Evolutionary conservation across 2,888 invertebrate species (phyloP).

Genomic region (Latheticus oryzae): DNA sequence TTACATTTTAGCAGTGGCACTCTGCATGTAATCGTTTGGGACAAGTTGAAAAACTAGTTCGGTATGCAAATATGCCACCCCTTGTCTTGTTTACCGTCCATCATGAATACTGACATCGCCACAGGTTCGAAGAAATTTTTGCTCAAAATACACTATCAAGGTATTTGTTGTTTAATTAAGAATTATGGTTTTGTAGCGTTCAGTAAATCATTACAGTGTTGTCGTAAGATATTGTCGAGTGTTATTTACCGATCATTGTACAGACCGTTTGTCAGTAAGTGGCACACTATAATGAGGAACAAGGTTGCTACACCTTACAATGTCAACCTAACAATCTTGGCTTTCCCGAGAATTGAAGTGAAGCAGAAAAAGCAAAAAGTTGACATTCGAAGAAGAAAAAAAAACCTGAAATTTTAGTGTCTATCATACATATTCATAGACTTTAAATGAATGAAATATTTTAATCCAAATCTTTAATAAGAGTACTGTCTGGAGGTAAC

Average conservation of each 20-base stretch:
- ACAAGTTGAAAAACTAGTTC: slow-evolving; percentile 14
- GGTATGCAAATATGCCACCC: slow-evolving; percentile 22
- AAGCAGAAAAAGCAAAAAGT: neutral
- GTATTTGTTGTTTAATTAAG: slow-evolving; percentile 16
- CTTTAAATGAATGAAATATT: too few species aligned
- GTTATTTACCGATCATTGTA: slow-evolving; percentile 1
- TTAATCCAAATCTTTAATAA: too few species aligned
- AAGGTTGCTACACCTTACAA: slow-evolving; percentile 8
- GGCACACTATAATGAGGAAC: slow-evolving; percentile 5
- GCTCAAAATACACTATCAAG: neutral
- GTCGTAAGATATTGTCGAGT: slow-evolving; percentile 10
- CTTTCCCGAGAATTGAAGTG: neutral
- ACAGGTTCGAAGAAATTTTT: slow-evolving; percentile 1
- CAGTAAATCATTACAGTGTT: slow-evolving; percentile 5
- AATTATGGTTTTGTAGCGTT: slow-evolving; percentile 4
- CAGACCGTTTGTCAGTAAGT: slow-evolving; percentile 19
- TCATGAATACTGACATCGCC: slow-evolving; percentile 8
- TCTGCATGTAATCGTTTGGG: slow-evolving; percentile 4
- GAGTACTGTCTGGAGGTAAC: too few species aligned
- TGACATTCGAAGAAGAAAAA: too few species aligned
- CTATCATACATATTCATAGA: too few species aligned
- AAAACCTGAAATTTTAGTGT: too few species aligned
- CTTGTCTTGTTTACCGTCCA: slow-evolving; percentile 24
- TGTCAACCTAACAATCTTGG: neutral
- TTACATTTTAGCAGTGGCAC: slow-evolving; percentile 17